Evolutionary conservation across 1,140 invertebrate genomes (phyloP), one percentile per base, ranked within the genome.

Genomic region (Penaeus vannamei): DNA sequence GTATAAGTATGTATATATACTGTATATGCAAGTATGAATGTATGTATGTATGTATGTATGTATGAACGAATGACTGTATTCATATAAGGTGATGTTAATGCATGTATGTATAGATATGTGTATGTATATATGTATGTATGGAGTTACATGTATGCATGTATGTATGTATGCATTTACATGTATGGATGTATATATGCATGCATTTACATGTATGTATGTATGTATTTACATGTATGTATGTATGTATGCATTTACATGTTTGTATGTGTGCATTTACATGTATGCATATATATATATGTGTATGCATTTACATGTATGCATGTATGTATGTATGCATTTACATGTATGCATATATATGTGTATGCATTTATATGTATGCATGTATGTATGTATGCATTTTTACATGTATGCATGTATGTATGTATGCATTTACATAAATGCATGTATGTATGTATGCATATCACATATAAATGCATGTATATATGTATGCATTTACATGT

Each of bases 171-270:
- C n/a, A n/a, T n/a, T n/a, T n/a, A n/a, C n/a, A n/a, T n/a, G n/a
- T n/a, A n/a, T n/a, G n/a, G n/a, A n/a, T n/a, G n/a, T 76, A 76
- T 76, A 76, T 76, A 29, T 76, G n/a, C 32, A 76, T 76, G n/a
- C 32, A 76, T 8, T 2, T 29, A 76, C n/a, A 32, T 76, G 32
- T 29, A 76, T 76, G 32, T 72, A 72, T 23, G 14, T 72, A 72
- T 72, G 29, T 69, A 69, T 69, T 4, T 69, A n/a, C n/a, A n/a
- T n/a, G n/a, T n/a, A n/a, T n/a, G n/a, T n/a, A n/a, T n/a, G n/a
- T n/a, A n/a, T n/a, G n/a, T n/a, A n/a, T n/a, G n/a, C n/a, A n/a
- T n/a, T n/a, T n/a, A n/a, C n/a, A n/a, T n/a, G n/a, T n/a, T n/a
- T n/a, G n/a, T n/a, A n/a, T n/a, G n/a, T n/a, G n/a, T n/a, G n/a